Conservation (phyloP, 2,113 vertebrate genomes). For the Rhabdornis inornatus region DNA sequence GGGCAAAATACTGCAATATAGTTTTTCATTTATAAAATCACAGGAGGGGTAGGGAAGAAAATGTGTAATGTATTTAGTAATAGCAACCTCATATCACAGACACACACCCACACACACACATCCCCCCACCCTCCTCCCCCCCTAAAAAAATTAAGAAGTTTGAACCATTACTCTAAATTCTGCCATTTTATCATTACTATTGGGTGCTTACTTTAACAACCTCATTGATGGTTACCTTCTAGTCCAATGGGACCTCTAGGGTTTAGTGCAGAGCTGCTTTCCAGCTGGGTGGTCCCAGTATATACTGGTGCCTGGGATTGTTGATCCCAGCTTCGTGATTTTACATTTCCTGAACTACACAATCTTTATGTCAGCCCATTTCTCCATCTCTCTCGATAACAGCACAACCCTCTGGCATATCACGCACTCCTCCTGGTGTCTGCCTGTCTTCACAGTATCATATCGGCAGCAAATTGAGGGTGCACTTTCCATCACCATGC, state of each 20-base stretch:
- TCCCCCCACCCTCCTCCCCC: accelerated
- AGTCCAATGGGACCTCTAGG: accelerated
- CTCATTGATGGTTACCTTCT: background rate
- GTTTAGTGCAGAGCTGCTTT: background rate
- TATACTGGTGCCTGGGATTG: background rate
- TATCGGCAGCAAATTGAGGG: background rate
- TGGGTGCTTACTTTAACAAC: background rate
- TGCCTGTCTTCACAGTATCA: background rate
- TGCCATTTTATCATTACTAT: background rate
- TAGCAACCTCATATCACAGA: background rate
- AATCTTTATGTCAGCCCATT: background rate
- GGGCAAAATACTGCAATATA: background rate
- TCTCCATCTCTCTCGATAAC: background rate
- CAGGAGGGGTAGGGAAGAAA: background rate
- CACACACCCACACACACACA: too few species aligned
- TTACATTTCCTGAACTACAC: background rate
- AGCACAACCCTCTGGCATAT: background rate
- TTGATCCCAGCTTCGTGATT: background rate
- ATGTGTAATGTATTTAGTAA: background rate
- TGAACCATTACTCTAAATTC: background rate
- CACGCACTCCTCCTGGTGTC: background rate
- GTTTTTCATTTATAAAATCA: background rate
- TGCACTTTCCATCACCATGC: background rate
- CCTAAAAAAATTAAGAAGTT: background rate
- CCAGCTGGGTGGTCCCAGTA: background rate